Evolutionary conservation across 1,140 invertebrate genomes (phyloP).

Genomic region (Pseudomyrmex pallidus): DNA sequence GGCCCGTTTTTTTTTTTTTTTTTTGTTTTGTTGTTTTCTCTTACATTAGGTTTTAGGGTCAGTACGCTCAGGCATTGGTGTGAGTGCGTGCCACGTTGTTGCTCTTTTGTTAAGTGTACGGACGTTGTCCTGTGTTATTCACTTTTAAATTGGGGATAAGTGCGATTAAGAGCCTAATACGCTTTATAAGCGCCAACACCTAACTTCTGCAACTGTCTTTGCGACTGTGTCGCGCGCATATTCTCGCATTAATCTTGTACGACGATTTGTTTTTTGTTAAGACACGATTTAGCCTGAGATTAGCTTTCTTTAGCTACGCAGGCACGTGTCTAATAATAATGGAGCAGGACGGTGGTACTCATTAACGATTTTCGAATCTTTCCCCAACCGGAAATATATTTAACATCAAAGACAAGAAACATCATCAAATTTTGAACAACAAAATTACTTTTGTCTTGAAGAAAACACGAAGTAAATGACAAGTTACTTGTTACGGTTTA

Average conservation of each 20-base stretch:
- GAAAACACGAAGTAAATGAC: too few species aligned
- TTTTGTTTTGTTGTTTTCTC: slow-evolving; percentile 33
- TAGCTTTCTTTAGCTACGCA: slow-evolving; percentile 15
- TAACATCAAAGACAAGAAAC: neutral
- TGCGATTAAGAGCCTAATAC: slow-evolving; percentile 57
- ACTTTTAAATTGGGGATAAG: slow-evolving; percentile 31
- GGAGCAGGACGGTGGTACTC: slow-evolving; percentile 20
- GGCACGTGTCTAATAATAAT: slow-evolving; percentile 31
- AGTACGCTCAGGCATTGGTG: slow-evolving; percentile 51
- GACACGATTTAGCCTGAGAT: neutral
- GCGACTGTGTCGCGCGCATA: neutral
- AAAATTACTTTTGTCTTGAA: neutral
- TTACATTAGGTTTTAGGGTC: slow-evolving; percentile 5
- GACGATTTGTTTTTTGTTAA: slow-evolving; percentile 4
- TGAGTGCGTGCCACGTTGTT: slow-evolving; percentile 54
- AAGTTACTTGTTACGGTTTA: too few species aligned
- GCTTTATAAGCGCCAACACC: slow-evolving; percentile 61
- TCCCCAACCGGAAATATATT: neutral
- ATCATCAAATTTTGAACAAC: neutral
- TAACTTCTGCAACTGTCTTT: neutral
- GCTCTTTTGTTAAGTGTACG: slow-evolving; percentile 32
- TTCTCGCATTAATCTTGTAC: slow-evolving; percentile 16
- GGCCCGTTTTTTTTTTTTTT: slow-evolving; percentile 60
- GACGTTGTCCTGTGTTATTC: slow-evolving; percentile 28
- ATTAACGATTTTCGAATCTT: slow-evolving; percentile 1